Evolutionary conservation across 2,113 vertebrate genomes (phyloP).

Genomic region (Bungarus multicinctus): DNA sequence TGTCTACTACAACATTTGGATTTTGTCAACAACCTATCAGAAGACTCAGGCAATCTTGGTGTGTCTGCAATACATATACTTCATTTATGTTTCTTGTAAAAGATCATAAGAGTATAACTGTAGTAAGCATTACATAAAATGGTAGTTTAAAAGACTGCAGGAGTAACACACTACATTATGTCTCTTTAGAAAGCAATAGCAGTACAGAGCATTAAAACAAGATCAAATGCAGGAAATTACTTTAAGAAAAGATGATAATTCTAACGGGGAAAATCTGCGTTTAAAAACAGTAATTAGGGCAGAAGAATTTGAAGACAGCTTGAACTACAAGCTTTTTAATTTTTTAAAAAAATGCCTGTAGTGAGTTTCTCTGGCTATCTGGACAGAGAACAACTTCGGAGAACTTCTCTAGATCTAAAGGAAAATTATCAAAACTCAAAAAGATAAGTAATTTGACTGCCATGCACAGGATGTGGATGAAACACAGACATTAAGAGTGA

Average conservation of each 20-base stretch:
- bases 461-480: not conserved
- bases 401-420: not conserved
- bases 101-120: not conserved
- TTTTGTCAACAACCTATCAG: not conserved
- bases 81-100: not conserved
- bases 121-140: not conserved
- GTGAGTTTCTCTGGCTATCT: not conserved
- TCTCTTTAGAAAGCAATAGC: not conserved
- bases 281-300: not conserved
- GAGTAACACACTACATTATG: not conserved
- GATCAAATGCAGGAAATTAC: not conserved
- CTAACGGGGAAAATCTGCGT: not conserved
- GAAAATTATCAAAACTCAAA: not conserved
- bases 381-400: not conserved
- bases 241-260: not conserved
- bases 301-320: not conserved
- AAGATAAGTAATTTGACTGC: not conserved
- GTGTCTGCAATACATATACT: not conserved
- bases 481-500: not conserved
- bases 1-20: not conserved
- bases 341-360: not conserved
- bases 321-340: not conserved
- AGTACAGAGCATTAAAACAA: not conserved
- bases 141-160: not conserved
- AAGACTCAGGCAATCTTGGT: not conserved